Evolutionary conservation across 35 echinoderm and acorn worm species (phyloP).

Genomic region (Heliocidaris erythrogramma): DNA sequence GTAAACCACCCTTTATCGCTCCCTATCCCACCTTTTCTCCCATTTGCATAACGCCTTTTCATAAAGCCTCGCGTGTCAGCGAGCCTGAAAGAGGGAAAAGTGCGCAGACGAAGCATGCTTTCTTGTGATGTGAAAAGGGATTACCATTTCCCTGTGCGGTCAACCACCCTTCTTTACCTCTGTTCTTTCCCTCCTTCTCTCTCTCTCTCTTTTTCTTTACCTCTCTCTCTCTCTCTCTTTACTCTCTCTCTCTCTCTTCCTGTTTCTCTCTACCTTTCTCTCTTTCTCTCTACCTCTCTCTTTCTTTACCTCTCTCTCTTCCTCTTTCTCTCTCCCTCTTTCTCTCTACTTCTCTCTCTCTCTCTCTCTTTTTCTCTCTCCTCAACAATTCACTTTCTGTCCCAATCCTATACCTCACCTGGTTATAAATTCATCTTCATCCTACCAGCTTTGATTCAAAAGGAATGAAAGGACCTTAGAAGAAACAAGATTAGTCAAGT

Average conservation of each 20-base stretch:
- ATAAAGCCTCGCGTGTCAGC: background rate
- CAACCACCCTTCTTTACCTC: background rate
- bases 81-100: background rate
- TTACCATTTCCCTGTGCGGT: background rate
- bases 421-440: background rate
- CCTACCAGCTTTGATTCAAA: background rate
- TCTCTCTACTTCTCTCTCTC: background rate
- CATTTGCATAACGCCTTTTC: constrained; percentile 10
- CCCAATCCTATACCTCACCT: background rate
- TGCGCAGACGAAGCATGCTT: background rate
- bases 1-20: background rate
- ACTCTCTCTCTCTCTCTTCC: background rate
- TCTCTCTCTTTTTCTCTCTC: background rate
- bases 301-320: background rate
- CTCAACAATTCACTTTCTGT: background rate
- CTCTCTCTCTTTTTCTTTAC: background rate
- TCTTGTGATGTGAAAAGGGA: background rate
- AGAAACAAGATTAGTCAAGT: no score
- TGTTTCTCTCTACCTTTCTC: background rate
- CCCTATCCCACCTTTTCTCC: background rate
- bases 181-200: background rate
- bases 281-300: background rate
- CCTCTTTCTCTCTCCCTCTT: background rate
- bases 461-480: no score
- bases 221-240: background rate